These are phyloP conservation scores for Sebastes hubbsi DNA, from an alignment of 2,797 vertebrate species.

Conservation along the genomic window DNA sequence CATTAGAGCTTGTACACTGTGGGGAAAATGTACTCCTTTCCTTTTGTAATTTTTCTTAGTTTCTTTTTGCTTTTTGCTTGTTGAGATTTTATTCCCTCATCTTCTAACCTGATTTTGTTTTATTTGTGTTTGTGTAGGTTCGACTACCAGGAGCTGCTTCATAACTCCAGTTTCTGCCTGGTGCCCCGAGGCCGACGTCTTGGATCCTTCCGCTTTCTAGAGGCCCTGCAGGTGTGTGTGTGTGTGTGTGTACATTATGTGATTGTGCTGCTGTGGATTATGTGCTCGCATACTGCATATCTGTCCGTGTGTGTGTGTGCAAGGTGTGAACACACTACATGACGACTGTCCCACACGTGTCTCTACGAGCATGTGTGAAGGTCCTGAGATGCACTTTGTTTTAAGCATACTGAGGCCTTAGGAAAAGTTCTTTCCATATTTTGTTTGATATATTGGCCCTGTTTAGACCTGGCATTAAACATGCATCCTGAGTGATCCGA, in stretches of 20 bases:
- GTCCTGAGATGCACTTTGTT: not conserved
- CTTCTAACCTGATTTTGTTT: not conserved
- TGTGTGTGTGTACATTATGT: not conserved
- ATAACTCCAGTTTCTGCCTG: slow-evolving; percentile 86
- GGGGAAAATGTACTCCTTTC: not conserved
- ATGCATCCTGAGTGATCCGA: too few relatives aligned
- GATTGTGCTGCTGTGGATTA: not conserved
- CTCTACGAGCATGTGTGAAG: not conserved
- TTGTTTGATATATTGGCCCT: not conserved
- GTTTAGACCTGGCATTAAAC: too few relatives aligned
- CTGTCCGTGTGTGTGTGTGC: not conserved
- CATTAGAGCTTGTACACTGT: not conserved
- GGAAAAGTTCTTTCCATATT: not conserved
- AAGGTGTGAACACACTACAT: not conserved
- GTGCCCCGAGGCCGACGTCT: slow-evolving; percentile 85
- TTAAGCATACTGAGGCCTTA: not conserved
- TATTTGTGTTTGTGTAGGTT: slow-evolving; percentile 70
- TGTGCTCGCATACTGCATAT: not conserved
- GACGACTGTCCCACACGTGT: not conserved
- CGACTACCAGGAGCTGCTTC: slow-evolving; percentile 86
- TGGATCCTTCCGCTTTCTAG: slow-evolving; percentile 86
- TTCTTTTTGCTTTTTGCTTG: not conserved
- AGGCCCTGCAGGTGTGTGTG: slow-evolving; percentile 79
- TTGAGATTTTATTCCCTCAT: not conserved
- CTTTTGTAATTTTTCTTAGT: not conserved